phyloP scores from a whole-genome alignment of 2,113 vertebrate genomes.

The Haplochromis vanheusdeni region DNA sequence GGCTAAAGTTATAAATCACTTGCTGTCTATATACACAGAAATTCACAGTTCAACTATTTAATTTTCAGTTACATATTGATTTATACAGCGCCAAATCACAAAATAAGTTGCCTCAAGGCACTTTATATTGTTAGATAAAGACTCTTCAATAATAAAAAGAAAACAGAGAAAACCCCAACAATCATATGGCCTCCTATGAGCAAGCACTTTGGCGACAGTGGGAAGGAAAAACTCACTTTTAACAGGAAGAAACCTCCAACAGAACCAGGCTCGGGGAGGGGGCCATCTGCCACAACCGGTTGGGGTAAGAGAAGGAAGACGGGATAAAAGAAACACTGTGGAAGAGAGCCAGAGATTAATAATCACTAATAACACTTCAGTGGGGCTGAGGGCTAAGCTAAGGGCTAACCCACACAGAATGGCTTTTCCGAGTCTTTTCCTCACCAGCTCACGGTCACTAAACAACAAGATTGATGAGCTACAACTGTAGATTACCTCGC shows the following conservation, averaged over 20 bases:
- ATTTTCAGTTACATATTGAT: not conserved
- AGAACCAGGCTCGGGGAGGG: not conserved
- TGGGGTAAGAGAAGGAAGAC: not conserved
- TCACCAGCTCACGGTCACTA: fast-evolving
- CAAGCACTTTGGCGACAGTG: not conserved
- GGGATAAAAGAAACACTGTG: not conserved
- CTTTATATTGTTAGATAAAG: not conserved
- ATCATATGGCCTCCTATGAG: not conserved
- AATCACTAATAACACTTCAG: not conserved
- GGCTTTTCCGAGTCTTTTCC: fast-evolving
- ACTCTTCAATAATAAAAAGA: not conserved
- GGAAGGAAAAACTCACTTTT: not conserved
- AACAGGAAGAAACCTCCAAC: not conserved
- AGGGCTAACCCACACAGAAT: not conserved
- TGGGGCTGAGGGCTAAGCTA: not conserved
- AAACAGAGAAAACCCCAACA: not conserved
- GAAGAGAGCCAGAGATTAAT: fast-evolving
- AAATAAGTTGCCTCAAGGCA: not conserved
- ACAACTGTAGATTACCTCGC: fast-evolving
- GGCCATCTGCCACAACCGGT: fast-evolving
- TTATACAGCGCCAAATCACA: not conserved
- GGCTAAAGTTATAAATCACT: not conserved
- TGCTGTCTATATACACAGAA: not conserved
- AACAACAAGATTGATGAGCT: not conserved
- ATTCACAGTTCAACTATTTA: not conserved